phyloP scores from a whole-genome alignment of 2,113 vertebrate species.

The Nesogale talazaci region DNA sequence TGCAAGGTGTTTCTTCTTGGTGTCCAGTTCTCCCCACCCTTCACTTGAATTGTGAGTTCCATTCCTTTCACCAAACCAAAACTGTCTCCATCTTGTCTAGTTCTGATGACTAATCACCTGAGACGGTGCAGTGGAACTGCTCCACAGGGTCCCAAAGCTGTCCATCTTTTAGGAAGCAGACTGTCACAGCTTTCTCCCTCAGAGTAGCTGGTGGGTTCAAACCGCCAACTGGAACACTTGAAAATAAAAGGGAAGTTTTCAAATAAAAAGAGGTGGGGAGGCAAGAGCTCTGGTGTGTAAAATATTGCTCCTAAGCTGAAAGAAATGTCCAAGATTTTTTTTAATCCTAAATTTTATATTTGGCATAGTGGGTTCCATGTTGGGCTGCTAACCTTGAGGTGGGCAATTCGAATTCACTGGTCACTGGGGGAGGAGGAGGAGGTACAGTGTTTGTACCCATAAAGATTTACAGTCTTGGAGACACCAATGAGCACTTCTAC shows the following conservation, averaged over 20 bases:
- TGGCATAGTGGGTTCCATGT: no score
- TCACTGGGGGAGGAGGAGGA: no score
- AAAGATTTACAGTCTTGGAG: no score
- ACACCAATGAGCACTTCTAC: no score
- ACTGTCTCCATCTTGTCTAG: not conserved
- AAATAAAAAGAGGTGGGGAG: no score
- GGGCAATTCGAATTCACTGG: no score
- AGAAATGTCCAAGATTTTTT: not conserved
- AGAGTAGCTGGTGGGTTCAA: not conserved
- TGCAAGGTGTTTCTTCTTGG: not conserved
- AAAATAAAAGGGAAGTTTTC: no score
- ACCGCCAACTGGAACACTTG: not conserved
- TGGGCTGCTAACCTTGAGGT: no score
- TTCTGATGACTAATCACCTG: not conserved
- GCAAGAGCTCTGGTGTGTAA: not conserved
- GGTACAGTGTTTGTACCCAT: no score
- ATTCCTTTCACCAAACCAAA: not conserved
- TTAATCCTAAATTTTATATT: no score
- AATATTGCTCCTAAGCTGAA: slow-evolving; percentile 10
- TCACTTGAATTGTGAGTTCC: not conserved
- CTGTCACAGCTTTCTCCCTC: not conserved
- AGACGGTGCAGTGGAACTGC: not conserved
- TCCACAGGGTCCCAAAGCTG: not conserved
- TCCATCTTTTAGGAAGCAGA: not conserved
- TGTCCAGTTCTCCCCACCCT: not conserved